Evolutionary conservation across 2,113 vertebrate genomes (phyloP), one percentile per base, ranked within the genome.

Genomic region (Candoia aspera): DNA sequence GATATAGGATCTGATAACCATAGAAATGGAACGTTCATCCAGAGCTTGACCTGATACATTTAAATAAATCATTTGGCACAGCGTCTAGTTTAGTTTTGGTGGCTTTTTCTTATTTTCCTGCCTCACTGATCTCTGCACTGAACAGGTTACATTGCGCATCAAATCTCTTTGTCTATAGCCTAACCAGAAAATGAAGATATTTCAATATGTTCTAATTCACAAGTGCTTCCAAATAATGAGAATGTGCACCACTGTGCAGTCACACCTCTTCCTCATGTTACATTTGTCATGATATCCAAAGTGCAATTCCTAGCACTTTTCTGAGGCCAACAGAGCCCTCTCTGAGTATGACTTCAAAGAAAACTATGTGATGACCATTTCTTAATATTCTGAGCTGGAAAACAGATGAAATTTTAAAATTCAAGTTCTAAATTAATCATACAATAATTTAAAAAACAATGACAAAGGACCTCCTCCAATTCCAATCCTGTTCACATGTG

Each of bases 21-120:
- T 87, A 73, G 93, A 93, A 93, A 46, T 79, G 91, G 92, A 93
- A 93, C 24, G n/a, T 29, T 91, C 0, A 93, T 68, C 60, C 68
- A n/a, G 19, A 57, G 23, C 49, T 92, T 88, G 33, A 91, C 87
- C 42, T 93, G 84, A 86, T 94, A 90, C 46, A 90, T 4, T 84
- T 2, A 91, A 86, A 92, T 73, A 92, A 8, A 90, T 3, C 73
- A 49, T 87, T 92, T 92, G 83, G n/a, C 26, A 91, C 46, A 46
- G 0, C 1, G 79, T 89, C 23, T 64, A 58, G 37, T 79, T 79
- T 79, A 42, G 8, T 79, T 79, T 79, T 37, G 73, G 33, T 68
- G 33, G 64, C 2, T 42, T 19, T 42, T 89, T 62, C 54, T 33
- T 93, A n/a, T 46, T 6, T 24, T 89, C 53, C 29, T 94, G 84